Evolutionary conservation across 1,140 invertebrate species (phyloP).

Genomic region (Potamilus streckersoni): DNA sequence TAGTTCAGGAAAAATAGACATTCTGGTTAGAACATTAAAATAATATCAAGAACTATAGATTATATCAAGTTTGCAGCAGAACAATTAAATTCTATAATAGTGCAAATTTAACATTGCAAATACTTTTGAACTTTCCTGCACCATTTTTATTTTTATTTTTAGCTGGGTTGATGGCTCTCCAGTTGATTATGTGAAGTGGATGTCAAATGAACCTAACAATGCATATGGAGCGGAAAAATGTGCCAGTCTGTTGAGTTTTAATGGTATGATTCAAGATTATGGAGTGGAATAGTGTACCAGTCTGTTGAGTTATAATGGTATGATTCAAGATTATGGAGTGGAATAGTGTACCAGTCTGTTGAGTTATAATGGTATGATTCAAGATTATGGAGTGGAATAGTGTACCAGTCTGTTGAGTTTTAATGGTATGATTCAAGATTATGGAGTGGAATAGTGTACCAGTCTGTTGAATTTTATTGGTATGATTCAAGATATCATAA

Average conservation of each 20-base stretch:
- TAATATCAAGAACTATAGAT: too few relatives aligned
- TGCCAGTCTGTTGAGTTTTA: slow-evolving; percentile 23
- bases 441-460: slow-evolving; percentile 41
- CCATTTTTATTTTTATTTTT: background rate
- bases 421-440: slow-evolving; percentile 37
- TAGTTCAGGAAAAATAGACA: too few relatives aligned
- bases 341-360: slow-evolving; percentile 39
- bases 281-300: slow-evolving; percentile 43
- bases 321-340: slow-evolving; percentile 37
- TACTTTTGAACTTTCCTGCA: too few relatives aligned
- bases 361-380: slow-evolving; percentile 25
- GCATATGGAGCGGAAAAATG: slow-evolving; percentile 41
- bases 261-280: slow-evolving; percentile 32
- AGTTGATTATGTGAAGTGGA: slow-evolving; percentile 31
- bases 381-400: slow-evolving; percentile 39
- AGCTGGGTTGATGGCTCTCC: slow-evolving; percentile 43
- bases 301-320: slow-evolving; percentile 26
- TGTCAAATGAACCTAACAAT: slow-evolving; percentile 39
- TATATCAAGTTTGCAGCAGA: too few relatives aligned
- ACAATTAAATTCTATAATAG: too few relatives aligned
- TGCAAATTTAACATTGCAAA: too few relatives aligned
- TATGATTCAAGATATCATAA: slow-evolving; percentile 13
- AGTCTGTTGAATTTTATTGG: slow-evolving; percentile 24
- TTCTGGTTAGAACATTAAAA: too few relatives aligned
- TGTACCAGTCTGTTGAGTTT: slow-evolving; percentile 31